Evolutionary conservation across 2,797 vertebrate genomes (phyloP).

Genomic region (Danio albolineatus): DNA sequence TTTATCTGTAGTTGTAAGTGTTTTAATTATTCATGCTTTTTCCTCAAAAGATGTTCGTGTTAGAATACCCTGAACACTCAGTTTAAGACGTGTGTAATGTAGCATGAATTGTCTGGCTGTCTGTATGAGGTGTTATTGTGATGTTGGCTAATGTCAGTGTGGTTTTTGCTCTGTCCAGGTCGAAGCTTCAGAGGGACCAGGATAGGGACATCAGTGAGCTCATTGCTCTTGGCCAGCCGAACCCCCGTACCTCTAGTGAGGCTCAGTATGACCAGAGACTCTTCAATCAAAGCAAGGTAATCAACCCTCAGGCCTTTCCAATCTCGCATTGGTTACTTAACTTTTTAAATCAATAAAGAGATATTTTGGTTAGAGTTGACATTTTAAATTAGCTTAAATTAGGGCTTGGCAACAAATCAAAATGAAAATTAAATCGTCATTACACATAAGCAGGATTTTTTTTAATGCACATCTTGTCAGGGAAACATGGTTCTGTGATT

Average conservation of each 20-base stretch:
- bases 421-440: too few species aligned
- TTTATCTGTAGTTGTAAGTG: neutral
- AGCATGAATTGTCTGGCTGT: neutral
- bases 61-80: neutral
- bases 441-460: too few species aligned
- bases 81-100: neutral
- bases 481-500: too few species aligned
- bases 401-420: too few species aligned
- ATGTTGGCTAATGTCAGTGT: neutral
- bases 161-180: constrained; percentile 74
- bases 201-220: constrained; percentile 97
- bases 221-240: constrained; percentile 92
- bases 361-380: neutral
- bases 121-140: neutral
- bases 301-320: neutral
- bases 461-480: too few species aligned
- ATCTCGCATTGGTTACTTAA: neutral
- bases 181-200: constrained; percentile 95
- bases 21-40: constrained; percentile 9
- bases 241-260: constrained; percentile 88
- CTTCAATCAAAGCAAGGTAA: constrained; percentile 95
- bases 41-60: constrained; percentile 12
- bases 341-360: neutral
- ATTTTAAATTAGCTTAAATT: too few species aligned
- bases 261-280: constrained; percentile 95